Percentiles rank a stretch among this genome's conserved stretches.
These are phyloP conservation scores for Cydia splendana DNA, from an alignment of 1,140 invertebrate species.

Conservation along the genomic window DNA sequence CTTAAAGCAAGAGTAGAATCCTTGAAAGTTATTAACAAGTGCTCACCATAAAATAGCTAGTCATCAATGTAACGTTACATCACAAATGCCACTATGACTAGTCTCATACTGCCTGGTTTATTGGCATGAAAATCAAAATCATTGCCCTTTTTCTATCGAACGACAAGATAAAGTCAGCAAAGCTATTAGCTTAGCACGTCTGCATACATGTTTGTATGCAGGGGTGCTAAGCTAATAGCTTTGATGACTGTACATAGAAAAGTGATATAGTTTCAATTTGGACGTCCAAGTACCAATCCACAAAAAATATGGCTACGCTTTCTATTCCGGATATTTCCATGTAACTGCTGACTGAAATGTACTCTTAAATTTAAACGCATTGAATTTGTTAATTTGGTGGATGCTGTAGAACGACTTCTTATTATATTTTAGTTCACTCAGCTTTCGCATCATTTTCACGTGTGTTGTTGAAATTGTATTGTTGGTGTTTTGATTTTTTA, in stretches of 20 bases:
- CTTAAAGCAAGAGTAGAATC: background rate
- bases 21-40: background rate
- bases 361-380: background rate
- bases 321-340: background rate
- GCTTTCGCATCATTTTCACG: background rate
- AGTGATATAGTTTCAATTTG: no score
- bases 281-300: no score
- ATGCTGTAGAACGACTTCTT: background rate
- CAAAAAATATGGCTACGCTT: no score
- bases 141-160: no score
- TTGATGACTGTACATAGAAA: no score
- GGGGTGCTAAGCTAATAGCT: no score
- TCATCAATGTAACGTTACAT: background rate
- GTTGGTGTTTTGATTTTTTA: conserved; percentile 4
- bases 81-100: background rate
- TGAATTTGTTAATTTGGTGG: background rate
- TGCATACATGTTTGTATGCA: no score
- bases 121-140: no score
- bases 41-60: background rate
- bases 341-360: background rate
- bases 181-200: no score
- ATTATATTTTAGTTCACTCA: background rate
- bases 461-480: conserved; percentile 14
- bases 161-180: no score
- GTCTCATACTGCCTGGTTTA: background rate